phyloP scores from a whole-genome alignment of 2,888 invertebrate species.

The Anorthoa munda region DNA sequence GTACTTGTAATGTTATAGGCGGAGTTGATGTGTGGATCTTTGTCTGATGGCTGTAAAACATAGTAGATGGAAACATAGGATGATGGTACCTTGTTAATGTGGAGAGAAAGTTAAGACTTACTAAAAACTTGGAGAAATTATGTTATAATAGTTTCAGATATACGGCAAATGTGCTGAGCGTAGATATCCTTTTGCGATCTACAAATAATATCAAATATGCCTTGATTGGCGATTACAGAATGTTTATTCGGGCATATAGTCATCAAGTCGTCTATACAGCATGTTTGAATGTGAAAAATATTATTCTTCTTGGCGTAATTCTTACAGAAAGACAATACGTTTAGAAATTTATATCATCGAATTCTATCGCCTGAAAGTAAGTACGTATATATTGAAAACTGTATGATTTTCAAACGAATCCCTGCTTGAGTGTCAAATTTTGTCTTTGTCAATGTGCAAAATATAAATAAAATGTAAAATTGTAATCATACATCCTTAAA shows the following conservation, averaged over 20 bases:
- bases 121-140: constrained; percentile 14
- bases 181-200: background rate
- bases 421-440: too few species aligned
- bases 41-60: constrained; percentile 51
- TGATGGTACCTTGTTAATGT: constrained; percentile 32
- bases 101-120: constrained; percentile 1
- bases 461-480: too few species aligned
- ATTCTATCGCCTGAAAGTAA: too few species aligned
- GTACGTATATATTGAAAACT: too few species aligned
- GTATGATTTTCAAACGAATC: too few species aligned
- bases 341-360: too few species aligned
- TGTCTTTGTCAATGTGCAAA: too few species aligned
- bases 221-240: too few species aligned
- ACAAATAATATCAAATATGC: background rate
- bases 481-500: too few species aligned
- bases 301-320: too few species aligned
- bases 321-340: too few species aligned
- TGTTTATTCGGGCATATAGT: background rate
- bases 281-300: too few species aligned
- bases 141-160: background rate
- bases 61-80: constrained; percentile 14
- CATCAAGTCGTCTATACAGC: background rate
- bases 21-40: constrained; percentile 6
- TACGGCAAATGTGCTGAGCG: background rate
- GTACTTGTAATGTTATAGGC: constrained; percentile 40